Evolutionary conservation across 2,113 vertebrate genomes (phyloP), one percentile per base, ranked within the genome.

Genomic region (Lasiurus borealis): DNA sequence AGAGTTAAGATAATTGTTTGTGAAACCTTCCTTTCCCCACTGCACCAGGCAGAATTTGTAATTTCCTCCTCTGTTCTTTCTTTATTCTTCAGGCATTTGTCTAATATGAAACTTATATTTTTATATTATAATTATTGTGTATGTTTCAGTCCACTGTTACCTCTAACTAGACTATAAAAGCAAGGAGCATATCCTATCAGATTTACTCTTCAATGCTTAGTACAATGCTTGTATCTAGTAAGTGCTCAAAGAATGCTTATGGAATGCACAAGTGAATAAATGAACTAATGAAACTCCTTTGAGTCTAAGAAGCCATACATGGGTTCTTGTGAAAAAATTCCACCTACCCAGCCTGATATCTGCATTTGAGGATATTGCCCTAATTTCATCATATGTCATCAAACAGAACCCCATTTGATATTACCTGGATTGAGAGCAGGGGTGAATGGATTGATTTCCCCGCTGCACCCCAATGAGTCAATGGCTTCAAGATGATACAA

Each of bases 111-210:
- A 83, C 13, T 40, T 89, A 50, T 29, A 85, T 80, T 75, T 75
- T 91, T 40, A 40, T 29, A 25, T 77, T 85, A 54, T 40, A 87
- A 27, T 72, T n/a, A 80, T 77, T 77, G 7, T 77, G 46, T 76
- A 71, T 10, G 29, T 87, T 78, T 82, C 19, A 78, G 23, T 36
- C 48, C 34, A 8, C 46, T 7, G 52, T 86, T 16, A 66, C 11
- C 8, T 96, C 44, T 31, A 66, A 85, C 31, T 83, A 86, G 44
- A 82, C 75, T 77, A 8, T 66, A 23, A 91, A 96, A 83, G 16
- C 34, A 86, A 85, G 11, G 8, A 52, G 7, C 12, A 18, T 84
- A 73, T 44, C 40, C 25, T 62, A 40, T 73, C 57, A 76, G 12
- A 64, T 62, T 57, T 85, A 5, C 93, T 77, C 34, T 48, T 80